These are phyloP conservation scores for Tapirus indicus DNA, from an alignment of 2,797 vertebrate species.

Conservation along the genomic window DNA sequence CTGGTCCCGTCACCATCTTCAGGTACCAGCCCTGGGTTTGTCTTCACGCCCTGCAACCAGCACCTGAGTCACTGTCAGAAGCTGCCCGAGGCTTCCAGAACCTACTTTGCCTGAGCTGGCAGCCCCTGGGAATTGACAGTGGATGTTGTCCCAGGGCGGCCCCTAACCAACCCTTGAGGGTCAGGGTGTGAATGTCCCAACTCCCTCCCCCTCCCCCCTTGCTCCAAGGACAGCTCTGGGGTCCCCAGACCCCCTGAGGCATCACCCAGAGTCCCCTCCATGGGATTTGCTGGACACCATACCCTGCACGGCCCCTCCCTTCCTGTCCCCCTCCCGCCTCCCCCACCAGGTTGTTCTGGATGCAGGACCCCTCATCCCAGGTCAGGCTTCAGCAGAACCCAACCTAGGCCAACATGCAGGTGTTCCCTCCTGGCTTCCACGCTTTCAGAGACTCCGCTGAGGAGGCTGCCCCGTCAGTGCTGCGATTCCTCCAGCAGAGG, in stretches of 20 bases:
- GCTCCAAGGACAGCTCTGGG: background rate
- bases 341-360: too few relatives aligned
- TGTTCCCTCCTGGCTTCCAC: fast-evolving
- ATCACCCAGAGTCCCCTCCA: fast-evolving
- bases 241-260: background rate
- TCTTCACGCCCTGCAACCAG: fast-evolving
- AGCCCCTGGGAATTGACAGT: too few relatives aligned
- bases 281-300: too few relatives aligned
- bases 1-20: background rate
- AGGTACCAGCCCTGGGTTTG: fast-evolving
- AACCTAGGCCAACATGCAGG: fast-evolving
- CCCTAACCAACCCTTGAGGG: fast-evolving
- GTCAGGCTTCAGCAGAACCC: too few relatives aligned
- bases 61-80: background rate
- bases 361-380: fast-evolving
- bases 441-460: fast-evolving
- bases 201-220: background rate
- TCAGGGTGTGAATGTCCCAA: too few relatives aligned
- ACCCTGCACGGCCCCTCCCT: fast-evolving
- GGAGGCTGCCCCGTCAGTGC: fast-evolving
- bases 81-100: fast-evolving
- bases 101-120: background rate
- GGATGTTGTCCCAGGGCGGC: fast-evolving
- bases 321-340: fast-evolving
- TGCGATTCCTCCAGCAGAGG: fast-evolving